Base-by-base conservation (phyloP, 2,888 invertebrate genomes). In the Polymixis flavicincta region DNA sequence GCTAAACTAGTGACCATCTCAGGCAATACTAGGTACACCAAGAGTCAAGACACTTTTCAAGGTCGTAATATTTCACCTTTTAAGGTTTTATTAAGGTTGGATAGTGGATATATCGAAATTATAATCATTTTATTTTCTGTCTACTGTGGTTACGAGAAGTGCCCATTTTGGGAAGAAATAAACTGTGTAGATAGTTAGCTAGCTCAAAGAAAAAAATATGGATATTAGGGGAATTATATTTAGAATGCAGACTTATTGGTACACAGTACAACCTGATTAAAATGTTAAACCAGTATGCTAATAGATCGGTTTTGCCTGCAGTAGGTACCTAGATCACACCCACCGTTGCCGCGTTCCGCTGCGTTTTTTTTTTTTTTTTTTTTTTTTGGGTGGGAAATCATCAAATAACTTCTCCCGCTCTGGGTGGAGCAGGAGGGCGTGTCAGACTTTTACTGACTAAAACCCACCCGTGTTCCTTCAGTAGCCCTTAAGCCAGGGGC, bases 261-360 rank as follows among this genome's bases (percentile, higher is more conserved):
- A 42, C 8, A 52, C 4, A 59, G 45, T 52, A 45, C 32, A 74
- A 22, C 57, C 57, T 64, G 76, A 71, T 64, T 82, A 71, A 37
- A 76, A 71, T 60, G n/a, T 48, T 25, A 55, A 57, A 28, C 37
- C 37, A 55, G 37, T 82, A 77, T 69, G 83, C 37, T 59, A 68
- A 82, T 63, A 48, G 7, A 9, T 17, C 25, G 9, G 37, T 32
- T 32, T 60, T 65, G 11, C 55, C 4, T 69, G 6, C 22, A 5
- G 65, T 22, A 28, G 28, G 19, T 22, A 25, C 11, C 32, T 17
- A 52, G 52, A 28, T 45, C 6, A 1, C 8, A 1, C 55, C 32
- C 14, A 32, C n/a, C n/a, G n/a, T n/a, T n/a, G n/a, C n/a, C n/a
- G n/a, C n/a, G n/a, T n/a, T n/a, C n/a, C n/a, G n/a, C n/a, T n/a